Evolutionary conservation across 2,113 vertebrate genomes (phyloP).

Genomic region (Malurus alboscapulatus): DNA sequence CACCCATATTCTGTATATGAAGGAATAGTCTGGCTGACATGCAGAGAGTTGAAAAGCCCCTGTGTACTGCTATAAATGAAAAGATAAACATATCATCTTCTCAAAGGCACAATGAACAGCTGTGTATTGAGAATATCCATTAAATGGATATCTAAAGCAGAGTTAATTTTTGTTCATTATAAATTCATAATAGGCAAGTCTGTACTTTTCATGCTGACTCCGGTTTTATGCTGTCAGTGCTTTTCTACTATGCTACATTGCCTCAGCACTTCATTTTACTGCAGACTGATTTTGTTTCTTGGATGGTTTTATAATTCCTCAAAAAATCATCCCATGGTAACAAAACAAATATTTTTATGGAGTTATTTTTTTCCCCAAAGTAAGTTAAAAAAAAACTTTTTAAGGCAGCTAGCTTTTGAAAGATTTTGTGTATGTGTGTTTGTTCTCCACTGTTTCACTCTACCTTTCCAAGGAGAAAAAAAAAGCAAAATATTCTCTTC

Average conservation of each 20-base stretch:
- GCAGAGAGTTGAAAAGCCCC: not conserved
- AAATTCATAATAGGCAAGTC: not conserved
- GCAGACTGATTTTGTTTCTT: not conserved
- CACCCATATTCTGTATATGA: not conserved
- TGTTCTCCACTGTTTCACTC: not conserved
- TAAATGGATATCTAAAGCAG: constrained; percentile 8
- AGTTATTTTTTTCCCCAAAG: not conserved
- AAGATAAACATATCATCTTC: constrained; percentile 1
- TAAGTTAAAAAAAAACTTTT: not conserved
- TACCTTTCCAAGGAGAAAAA: not conserved
- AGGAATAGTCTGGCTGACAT: not conserved
- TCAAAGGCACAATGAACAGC: not conserved
- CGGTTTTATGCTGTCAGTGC: not conserved
- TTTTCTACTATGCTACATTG: constrained; percentile 10
- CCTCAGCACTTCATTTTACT: not conserved
- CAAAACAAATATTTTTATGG: constrained; percentile 3
- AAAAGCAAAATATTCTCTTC: not conserved
- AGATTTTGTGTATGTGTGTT: not conserved
- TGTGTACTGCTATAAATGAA: not conserved
- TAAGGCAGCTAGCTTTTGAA: not conserved
- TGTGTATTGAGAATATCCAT: not conserved
- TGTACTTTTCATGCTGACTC: constrained; percentile 1
- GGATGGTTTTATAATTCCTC: not conserved
- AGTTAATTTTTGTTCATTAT: constrained; percentile 35
- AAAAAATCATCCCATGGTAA: not conserved